Percentiles rank a stretch among this genome's conserved stretches.
phyloP scores from a whole-genome alignment of 1,140 invertebrate species.

The Wiebesia pumilae region DNA sequence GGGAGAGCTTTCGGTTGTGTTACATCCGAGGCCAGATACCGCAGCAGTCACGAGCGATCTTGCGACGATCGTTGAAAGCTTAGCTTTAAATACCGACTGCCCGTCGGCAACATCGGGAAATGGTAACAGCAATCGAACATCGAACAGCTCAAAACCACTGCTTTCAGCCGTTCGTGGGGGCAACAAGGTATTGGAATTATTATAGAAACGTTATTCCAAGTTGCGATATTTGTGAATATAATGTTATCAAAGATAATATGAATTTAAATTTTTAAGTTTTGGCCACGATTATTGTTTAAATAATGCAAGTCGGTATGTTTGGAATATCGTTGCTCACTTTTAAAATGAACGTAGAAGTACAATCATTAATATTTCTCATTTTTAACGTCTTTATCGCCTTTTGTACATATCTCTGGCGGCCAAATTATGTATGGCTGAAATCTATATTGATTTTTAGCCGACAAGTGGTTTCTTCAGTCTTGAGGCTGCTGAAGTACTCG shows the following conservation, averaged over 20 bases:
- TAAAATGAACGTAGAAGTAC: too few species aligned
- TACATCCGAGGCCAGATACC: slow-evolving; percentile 78
- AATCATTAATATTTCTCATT: too few species aligned
- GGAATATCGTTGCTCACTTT: too few species aligned
- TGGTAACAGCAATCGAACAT: slow-evolving; percentile 72
- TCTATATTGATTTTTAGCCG: slow-evolving; percentile 59
- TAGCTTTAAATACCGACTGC: slow-evolving; percentile 79
- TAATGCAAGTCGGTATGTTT: too few species aligned
- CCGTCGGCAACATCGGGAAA: slow-evolving; percentile 58
- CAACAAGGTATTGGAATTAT: slow-evolving; percentile 66
- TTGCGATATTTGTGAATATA: too few species aligned
- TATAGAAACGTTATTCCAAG: background rate
- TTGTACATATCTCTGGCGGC: too few species aligned
- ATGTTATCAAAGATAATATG: too few species aligned
- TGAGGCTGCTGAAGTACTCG: slow-evolving; percentile 79
- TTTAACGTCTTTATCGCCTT: too few species aligned
- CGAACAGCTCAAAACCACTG: slow-evolving; percentile 69
- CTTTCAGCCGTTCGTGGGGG: slow-evolving; percentile 69
- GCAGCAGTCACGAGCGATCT: slow-evolving; percentile 82
- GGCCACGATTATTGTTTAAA: too few species aligned
- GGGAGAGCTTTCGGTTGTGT: slow-evolving; percentile 77
- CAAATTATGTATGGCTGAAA: background rate
- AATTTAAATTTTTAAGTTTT: too few species aligned
- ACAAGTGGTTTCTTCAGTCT: slow-evolving; percentile 69
- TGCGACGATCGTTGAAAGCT: slow-evolving; percentile 88